Base-by-base conservation (phyloP, 2,113 vertebrate genomes). In the Ondatra zibethicus region DNA sequence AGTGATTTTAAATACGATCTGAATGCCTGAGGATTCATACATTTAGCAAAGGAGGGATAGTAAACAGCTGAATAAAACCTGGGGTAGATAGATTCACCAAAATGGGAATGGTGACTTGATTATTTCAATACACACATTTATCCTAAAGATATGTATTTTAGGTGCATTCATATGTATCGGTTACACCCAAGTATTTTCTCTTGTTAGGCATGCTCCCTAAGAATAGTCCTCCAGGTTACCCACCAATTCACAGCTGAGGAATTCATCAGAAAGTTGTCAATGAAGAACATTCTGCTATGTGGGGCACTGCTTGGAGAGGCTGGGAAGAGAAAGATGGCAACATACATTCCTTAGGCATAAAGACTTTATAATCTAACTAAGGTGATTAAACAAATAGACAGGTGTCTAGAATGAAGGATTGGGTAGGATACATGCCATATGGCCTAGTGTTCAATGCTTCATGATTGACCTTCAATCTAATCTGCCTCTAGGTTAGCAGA, bases 1-100 rank as follows among this genome's bases (percentile, higher is more conserved):
- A 52, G 39, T 45, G 42, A 36, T 81, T 91, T 89, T 86, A 91
- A 88, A 42, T 95, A 70, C 84, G 25, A 65, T 45, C 76, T 86
- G 36, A 89, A 27, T 76, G 47, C 36, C 47, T 81, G 31, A 85
- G 82, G 75, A 92, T 55, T 13, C 42, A 4, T 17, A n/a, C n/a
- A 58, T 89, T 89, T 72, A 76, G 31, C 5, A 91, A 42, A 93
- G 8, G 76, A 84, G 7, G 17, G 88, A 68, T 52, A 29, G 17
- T 63, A 58, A 94, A 66, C 52, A 72, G 72, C 42, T 29, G 50
- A 88, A 72, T 47, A 17, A 47, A 91, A 93, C 42, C 78, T 68
- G 25, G 29, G 31, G 66, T 16, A 84, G 13, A 72, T 16, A 70
- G 39, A 19, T 39, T 52, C 1, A 86, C 17, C 10, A 68, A 85